Base-by-base conservation (phyloP, 2,888 invertebrate species). In the Argyresthia goedartella region DNA sequence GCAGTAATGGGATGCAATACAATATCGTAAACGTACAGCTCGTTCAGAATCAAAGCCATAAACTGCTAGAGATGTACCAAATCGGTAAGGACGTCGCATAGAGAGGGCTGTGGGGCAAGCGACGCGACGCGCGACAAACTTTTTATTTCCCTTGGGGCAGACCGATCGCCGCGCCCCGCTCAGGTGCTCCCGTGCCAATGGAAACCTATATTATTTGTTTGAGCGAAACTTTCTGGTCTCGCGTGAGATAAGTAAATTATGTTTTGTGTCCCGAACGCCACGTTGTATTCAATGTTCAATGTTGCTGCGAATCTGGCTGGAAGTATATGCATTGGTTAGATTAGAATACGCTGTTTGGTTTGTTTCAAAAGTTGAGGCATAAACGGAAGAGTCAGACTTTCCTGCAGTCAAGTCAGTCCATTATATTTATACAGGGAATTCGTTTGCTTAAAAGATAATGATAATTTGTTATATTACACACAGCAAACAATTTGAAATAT, bases 171-270 rank as follows among this genome's bases (percentile, higher is more conserved):
- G 73, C 6, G 75, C 78, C 81, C 49, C 54, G 53, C 82, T 74
- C 84, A 84, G 84, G 84, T 84, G 84, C 74, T 76, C 74, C 25
- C 25, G 25, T 25, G 25, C 25, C 25, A 71, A 74, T 72, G 75
- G 78, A 79, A 81, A 84, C 82, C 84, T 84, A 85, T 84, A 84
- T 85, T 85, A 86, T 86, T 85, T 84, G 81, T 85, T 82, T 77
- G 80, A 84, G 74, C 72, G 66, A 76, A 85, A 84, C 78, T 84
- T 86, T 82, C 77, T 80, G 81, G 78, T 84, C 81, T 80, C 81
- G 71, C 67, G 74, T 74, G 79, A 78, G 75, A 81, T 81, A 80
- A 84, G 77, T 85, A 84, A 82, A 84, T 84, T 81, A 85, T 84
- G 76, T 79, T 81, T 25, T 76, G 74, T 69, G 71, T 69, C 71